Evolutionary conservation across 2,113 vertebrate genomes (phyloP), one percentile per base, ranked within the genome.

Genomic region (Callionymus lyra): DNA sequence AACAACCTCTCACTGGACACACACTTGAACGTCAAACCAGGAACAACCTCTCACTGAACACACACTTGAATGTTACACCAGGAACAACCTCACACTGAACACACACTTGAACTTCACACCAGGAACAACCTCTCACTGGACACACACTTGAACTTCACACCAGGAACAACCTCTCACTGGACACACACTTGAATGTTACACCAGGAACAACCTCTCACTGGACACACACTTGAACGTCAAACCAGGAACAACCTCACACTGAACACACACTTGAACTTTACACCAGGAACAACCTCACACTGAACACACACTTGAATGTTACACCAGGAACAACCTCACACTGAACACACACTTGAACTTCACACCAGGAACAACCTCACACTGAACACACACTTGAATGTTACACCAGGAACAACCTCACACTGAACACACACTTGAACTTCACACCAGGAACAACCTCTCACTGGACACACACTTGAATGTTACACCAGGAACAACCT

Each of bases 121-220:
- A n/a, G n/a, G 13, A 83, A 83, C 68, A 94, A 97, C 57, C 87
- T 82, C 18, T 93, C 86, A 41, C 93, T 96, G 72, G 17, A 52
- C 10, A 16, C n/a, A 50, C 5, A 41, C 10, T 27, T 38, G 11
- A 12, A 32, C 21, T 44, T 0, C 11, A 2, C 33, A 32, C 6
- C 3, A 12, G 9, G 4, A 49, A 38, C 2, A 31, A 11, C 39
- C 41, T 18, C 12, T 31, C 1, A 37, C 6, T 14, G 6, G 1
- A 17, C 13, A 38, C 38, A 40, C 38, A 13, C 8, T 19, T 27
- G 21, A n/a, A n/a, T n/a, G n/a, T n/a, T n/a, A n/a, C n/a, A n/a
- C n/a, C n/a, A n/a, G n/a, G 13, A 83, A 83, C 68, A 94, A 97
- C 57, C 87, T 82, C 18, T 93, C 86, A 41, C 93, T 96, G 72